A percentile compares a stretch with the other conserved stretches of the same genome.
phyloP scores from a whole-genome alignment of 1,140 invertebrate genomes.

The Reticulitermes speratus region DNA sequence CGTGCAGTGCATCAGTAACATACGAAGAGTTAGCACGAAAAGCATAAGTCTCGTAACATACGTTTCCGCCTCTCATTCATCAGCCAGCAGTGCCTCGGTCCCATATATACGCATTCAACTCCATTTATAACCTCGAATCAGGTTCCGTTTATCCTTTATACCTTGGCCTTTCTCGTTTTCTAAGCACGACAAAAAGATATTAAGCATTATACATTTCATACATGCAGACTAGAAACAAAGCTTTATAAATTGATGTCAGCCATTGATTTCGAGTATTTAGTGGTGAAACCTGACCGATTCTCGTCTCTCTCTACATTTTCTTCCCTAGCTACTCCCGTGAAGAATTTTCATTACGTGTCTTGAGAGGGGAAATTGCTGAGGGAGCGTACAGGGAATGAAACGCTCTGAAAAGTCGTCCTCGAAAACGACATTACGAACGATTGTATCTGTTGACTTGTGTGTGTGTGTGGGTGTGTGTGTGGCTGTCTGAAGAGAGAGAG shows the following conservation, averaged over 20 bases:
- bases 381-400: not conserved
- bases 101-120: not conserved
- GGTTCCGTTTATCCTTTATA: not conserved
- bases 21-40: too few relatives aligned
- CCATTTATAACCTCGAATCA: not conserved
- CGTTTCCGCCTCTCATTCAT: not conserved
- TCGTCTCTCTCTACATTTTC: not conserved
- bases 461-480: not conserved
- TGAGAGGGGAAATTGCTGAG: slow-evolving; percentile 2
- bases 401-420: not conserved
- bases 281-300: not conserved
- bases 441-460: not conserved
- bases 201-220: too few relatives aligned
- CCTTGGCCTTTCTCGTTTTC: too few relatives aligned
- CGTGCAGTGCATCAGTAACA: too few relatives aligned
- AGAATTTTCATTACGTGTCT: not conserved
- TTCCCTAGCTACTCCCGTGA: not conserved
- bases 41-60: not conserved
- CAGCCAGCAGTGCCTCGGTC: too few relatives aligned
- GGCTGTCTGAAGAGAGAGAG: not conserved
- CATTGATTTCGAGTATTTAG: not conserved
- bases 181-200: too few relatives aligned
- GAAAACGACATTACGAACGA: slow-evolving; percentile 1
- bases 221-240: too few relatives aligned
- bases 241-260: not conserved